Conservation (phyloP, 2,888 invertebrate genomes). For the Melanostoma scalare region DNA sequence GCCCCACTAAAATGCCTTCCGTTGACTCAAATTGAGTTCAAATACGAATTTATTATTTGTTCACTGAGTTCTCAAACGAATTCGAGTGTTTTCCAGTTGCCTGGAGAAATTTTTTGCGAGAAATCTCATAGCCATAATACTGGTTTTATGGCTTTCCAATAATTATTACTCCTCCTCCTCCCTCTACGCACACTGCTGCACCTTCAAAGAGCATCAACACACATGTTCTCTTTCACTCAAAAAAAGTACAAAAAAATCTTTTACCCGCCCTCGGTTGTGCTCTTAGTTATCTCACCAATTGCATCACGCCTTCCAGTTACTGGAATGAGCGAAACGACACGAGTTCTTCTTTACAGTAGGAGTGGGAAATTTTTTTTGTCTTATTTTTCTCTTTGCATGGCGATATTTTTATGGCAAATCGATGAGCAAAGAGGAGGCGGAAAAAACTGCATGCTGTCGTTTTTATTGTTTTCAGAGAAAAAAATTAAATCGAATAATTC, state of each 20-base stretch:
- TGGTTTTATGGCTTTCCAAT: conserved; percentile 68
- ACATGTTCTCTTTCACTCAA: conserved; percentile 52
- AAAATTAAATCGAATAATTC: neutral
- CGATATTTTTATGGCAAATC: conserved; percentile 58
- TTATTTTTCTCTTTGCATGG: neutral
- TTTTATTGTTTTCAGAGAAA: neutral
- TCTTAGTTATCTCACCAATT: conserved; percentile 68
- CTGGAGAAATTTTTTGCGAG: neutral
- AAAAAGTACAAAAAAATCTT: conserved; percentile 19
- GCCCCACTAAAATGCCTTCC: neutral
- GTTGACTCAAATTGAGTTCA: neutral
- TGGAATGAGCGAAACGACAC: conserved; percentile 60
- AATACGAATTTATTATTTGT: neutral
- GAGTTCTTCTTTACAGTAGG: conserved; percentile 26
- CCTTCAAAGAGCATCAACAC: conserved; percentile 14
- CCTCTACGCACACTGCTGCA: conserved; percentile 9
- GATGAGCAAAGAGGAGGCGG: conserved; percentile 46
- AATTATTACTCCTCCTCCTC: conserved; percentile 63
- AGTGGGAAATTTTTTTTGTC: conserved; percentile 44
- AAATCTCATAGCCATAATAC: conserved; percentile 47
- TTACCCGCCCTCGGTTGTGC: conserved; percentile 60
- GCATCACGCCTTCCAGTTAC: conserved; percentile 65
- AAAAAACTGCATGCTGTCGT: conserved; percentile 13
- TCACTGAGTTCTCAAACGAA: neutral
- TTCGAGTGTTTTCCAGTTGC: neutral